Conservation (phyloP, 2,797 vertebrate species). For the Pipistrellus pygmaeus region DNA sequence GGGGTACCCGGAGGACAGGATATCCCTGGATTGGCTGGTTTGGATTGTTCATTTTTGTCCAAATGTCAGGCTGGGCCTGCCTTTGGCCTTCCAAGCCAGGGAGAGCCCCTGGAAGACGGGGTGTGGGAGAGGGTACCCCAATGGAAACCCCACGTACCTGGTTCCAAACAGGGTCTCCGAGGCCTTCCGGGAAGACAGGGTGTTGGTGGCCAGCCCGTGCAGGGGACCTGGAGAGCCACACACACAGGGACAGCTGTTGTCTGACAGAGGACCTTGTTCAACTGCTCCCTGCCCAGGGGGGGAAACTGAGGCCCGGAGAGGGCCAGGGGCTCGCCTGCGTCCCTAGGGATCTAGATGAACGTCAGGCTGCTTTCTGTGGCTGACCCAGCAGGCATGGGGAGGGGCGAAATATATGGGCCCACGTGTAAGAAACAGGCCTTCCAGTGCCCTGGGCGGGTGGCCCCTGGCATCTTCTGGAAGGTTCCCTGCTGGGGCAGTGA, state of each 20-base stretch:
- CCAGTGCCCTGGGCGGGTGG: neutral
- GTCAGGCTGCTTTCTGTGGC: neutral
- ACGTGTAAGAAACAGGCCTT: neutral
- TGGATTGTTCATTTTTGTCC: neutral
- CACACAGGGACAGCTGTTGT: neutral
- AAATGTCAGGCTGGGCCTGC: neutral
- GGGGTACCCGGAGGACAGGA: accelerated
- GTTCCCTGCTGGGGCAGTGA: neutral
- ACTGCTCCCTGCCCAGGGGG: neutral
- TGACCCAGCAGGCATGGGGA: neutral
- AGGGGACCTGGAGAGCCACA: conserved; percentile 87
- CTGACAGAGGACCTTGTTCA: neutral
- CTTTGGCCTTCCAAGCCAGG: neutral
- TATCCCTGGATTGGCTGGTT: neutral
- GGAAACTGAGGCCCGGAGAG: neutral
- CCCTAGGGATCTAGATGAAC: neutral
- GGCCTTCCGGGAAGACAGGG: conserved; percentile 92
- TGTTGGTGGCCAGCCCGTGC: conserved; percentile 90
- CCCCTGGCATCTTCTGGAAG: neutral
- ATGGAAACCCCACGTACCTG: conserved; percentile 86
- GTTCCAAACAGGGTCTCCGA: conserved; percentile 94
- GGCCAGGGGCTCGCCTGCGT: neutral
- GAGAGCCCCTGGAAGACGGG: neutral
- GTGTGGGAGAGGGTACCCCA: accelerated
- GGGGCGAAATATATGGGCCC: neutral